Base-by-base conservation (phyloP, 2,888 invertebrate genomes). In the Bembecia ichneumoniformis region DNA sequence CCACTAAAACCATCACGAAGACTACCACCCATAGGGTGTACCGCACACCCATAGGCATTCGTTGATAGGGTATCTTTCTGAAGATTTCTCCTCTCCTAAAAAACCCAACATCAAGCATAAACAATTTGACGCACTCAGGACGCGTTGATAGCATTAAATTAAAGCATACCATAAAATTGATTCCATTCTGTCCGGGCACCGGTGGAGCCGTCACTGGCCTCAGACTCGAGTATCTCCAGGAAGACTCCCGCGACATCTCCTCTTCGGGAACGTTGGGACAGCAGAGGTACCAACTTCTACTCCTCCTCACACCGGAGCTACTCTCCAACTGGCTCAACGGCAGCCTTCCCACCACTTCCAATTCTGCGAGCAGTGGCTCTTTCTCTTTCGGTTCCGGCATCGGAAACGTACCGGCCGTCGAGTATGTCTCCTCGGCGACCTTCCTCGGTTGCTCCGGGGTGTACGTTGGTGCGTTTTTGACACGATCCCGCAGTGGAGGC, bases 221-320 rank as follows among this genome's bases (percentile, higher is more conserved):
- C 58, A 86, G 53, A 46, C 86, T 84, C 16, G 86, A 81, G 51
- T 86, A 82, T 51, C 86, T 60, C 86, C 86, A 84, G 9, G 82
- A 82, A 0, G 82, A 79, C 57, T 82, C 80, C 47, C 82, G 62
- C 0, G 79, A 78, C 0, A 79, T 71, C 66, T 84, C 80, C 58
- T 84, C 82, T 10, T 84, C 83, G 1, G 74, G 77, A 28, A 79
- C 73, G 43, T 86, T 80, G 0, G 87, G 87, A 53, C 89, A 89
- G 74, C 90, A 91, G 55, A 90, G 80, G 59, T 90, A 82, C 84
- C 91, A 91, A 62, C 90, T 90, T 50, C 90, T 68, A 59, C 89
- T 90, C 54, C 90, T 74, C 47, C 90, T 74, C 1, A 90, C 82
- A 1, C 81, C 81, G 0, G 75, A 61, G 0, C 71, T 62, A 0